A percentile compares a stretch with the other conserved stretches of the same genome.
Evolutionary conservation across 1,140 invertebrate genomes (phyloP).

Genomic region (Dreissena polymorpha): DNA sequence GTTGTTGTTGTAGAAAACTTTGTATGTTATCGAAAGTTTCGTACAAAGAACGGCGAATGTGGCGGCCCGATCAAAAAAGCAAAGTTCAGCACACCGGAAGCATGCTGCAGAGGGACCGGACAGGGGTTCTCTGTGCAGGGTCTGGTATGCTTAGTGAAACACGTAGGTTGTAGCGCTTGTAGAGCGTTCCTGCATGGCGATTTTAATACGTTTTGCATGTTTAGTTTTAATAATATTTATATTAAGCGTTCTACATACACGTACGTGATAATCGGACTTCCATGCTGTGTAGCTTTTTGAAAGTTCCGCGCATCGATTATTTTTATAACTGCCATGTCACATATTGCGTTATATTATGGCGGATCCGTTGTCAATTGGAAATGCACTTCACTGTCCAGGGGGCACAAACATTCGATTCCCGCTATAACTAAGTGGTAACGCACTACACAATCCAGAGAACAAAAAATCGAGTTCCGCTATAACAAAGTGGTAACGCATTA

Average conservation of each 20-base stretch:
- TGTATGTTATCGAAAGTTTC: conserved; percentile 33
- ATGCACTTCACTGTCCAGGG: no score
- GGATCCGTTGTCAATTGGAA: no score
- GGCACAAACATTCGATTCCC: no score
- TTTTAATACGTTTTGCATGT: not conserved
- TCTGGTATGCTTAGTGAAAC: conserved; percentile 7
- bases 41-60: conserved; percentile 7
- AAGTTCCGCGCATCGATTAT: not conserved
- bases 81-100: conserved; percentile 9
- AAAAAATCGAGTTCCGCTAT: no score
- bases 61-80: conserved; percentile 23
- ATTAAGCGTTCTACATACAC: not conserved
- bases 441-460: no score
- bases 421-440: no score
- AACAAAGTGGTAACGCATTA: no score
- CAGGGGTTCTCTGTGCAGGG: conserved; percentile 5
- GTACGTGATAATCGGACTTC: not conserved
- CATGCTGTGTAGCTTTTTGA: not conserved
- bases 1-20: conserved; percentile 20
- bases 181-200: not conserved
- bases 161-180: not conserved
- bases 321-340: not conserved
- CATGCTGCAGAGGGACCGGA: conserved; percentile 21
- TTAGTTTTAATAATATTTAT: not conserved
- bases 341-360: no score